Base-by-base conservation (phyloP, 2,888 invertebrate species). In the Crocallis elinguaria region DNA sequence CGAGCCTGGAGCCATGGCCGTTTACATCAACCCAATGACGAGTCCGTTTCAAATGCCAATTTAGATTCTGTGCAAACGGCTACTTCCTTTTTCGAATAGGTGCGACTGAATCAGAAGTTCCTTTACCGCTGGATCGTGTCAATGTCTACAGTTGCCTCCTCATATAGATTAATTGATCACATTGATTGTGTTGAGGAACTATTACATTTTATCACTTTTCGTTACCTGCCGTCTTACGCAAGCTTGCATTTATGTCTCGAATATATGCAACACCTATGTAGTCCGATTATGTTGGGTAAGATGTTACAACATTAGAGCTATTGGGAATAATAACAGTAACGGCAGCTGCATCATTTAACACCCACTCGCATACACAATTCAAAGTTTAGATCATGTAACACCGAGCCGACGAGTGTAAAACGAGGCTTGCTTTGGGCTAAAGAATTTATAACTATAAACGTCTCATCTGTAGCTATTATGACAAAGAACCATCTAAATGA, bases 61-160 rank as follows among this genome's bases (percentile, higher is more conserved):
- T 84, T 77, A 80, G 77, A 71, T 65, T 57, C 64, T 67, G 67
- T 66, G 72, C 77, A 82, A 85, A 82, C 71, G 69, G 66, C 70
- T 57, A 75, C 84, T 79, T 87, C 86, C 84, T 79, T 79, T 81
- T 76, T 66, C 57, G 71, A 71, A 75, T 65, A 59, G 73, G 67
- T n/a, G n/a, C 57, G 14, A 35, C 39, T 51, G 33, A 49, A 48
- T 48, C 32, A 30, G 37, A 48, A 49, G 51, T 57, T 48, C 44
- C 44, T 25, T 48, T 69, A 58, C 58, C 13, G 36, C 42, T 48
- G 7, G 21, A 17, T 27, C 50, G 39, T 51, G 44, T 44, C 33
- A 44, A 16, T 37, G 12, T 36, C n/a, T 21, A 32, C 21, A 13
- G 13, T 14, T 25, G 8, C 14, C 11, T 9, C 1, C 19, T 23